phyloP scores from a whole-genome alignment of 2,888 invertebrate genomes.

The Apamea sordens region DNA sequence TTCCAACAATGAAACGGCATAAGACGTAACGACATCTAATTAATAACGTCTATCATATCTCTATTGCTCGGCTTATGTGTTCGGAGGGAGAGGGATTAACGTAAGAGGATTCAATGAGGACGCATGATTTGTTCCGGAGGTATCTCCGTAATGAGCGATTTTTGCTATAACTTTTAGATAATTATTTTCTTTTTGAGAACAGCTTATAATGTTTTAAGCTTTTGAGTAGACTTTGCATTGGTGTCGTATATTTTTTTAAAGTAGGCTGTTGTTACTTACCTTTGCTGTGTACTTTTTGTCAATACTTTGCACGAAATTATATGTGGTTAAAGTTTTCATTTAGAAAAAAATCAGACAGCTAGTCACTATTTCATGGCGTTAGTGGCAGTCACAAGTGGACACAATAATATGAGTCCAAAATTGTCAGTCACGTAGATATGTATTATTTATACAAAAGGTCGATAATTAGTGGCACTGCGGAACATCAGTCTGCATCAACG shows the following conservation, averaged over 20 bases:
- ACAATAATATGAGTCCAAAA: conserved; percentile 46
- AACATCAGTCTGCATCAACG: conserved; percentile 83
- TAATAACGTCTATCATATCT: conserved; percentile 90
- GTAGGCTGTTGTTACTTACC: not conserved
- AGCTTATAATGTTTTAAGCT: conserved; percentile 32
- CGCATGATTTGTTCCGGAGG: conserved; percentile 86
- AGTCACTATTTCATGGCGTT: not conserved
- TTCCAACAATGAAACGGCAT: conserved; percentile 88
- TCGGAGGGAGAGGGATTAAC: conserved; percentile 79
- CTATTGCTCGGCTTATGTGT: conserved; percentile 85
- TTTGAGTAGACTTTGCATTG: conserved; percentile 11
- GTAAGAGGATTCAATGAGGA: conserved; percentile 88
- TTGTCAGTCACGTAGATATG: conserved; percentile 51
- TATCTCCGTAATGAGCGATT: conserved; percentile 80
- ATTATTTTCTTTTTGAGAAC: conserved; percentile 65
- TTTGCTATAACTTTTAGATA: conserved; percentile 75
- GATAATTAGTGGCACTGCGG: conserved; percentile 83
- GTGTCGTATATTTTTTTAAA: not conserved
- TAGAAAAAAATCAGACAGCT: not conserved
- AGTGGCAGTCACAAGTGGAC: not conserved
- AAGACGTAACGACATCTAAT: conserved; percentile 89
- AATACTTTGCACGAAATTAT: not conserved
- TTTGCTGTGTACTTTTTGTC: not conserved
- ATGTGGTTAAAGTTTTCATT: not conserved
- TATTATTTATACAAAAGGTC: conserved; percentile 76